Conservation (phyloP, 2,113 vertebrate genomes). For the Dipodomys spectabilis region DNA sequence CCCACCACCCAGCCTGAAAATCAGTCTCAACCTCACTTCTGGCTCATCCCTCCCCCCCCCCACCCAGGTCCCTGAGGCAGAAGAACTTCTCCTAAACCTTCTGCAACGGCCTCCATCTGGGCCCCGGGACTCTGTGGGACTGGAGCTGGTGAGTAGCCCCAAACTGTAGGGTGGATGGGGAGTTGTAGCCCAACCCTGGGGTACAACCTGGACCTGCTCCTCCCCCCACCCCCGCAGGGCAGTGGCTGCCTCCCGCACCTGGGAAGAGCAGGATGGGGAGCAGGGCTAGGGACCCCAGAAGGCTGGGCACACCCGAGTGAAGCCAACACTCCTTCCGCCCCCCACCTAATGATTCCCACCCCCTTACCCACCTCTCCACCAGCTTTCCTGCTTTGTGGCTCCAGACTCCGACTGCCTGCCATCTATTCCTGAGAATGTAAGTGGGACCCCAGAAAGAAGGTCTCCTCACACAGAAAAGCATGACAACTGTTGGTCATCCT, state of each 20-base stretch:
- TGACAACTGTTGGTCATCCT: background rate
- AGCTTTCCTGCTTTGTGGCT: conserved; percentile 93
- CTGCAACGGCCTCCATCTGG: conserved; percentile 86
- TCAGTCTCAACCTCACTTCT: background rate
- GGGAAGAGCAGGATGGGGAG: conserved; percentile 73
- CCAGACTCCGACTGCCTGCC: conserved; percentile 90
- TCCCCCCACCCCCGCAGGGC: conserved; percentile 25
- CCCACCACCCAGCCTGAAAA: background rate
- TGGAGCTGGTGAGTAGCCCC: conserved; percentile 89
- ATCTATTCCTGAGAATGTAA: conserved; percentile 94
- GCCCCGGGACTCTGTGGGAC: conserved; percentile 80
- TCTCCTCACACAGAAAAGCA: background rate
- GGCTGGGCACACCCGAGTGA: background rate
- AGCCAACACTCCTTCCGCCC: background rate
- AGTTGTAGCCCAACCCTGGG: no score
- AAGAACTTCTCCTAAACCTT: conserved; percentile 85
- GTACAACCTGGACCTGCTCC: background rate
- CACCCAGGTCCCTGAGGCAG: conserved; percentile 89
- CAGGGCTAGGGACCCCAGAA: background rate
- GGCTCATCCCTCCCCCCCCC: background rate
- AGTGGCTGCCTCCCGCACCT: background rate
- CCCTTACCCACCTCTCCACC: background rate
- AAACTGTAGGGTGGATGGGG: no score
- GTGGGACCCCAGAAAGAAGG: conserved; percentile 67
- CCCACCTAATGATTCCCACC: no score